Conservation (phyloP, 2,113 vertebrate species). For the Rhinogobius similis region DNA sequence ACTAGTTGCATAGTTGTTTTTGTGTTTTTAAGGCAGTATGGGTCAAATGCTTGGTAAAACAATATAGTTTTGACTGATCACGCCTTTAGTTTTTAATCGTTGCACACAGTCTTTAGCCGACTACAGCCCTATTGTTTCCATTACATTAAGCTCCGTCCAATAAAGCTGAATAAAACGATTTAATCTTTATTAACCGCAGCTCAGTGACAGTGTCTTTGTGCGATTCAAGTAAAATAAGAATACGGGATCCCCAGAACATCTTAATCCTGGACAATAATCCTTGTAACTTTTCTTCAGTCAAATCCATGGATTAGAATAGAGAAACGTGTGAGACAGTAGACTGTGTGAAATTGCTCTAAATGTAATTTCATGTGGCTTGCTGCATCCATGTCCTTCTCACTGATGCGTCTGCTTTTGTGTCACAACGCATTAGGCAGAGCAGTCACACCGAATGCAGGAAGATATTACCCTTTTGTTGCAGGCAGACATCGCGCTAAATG, state of each 20-base stretch:
- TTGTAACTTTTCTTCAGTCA: constrained; percentile 74
- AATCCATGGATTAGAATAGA: constrained; percentile 68
- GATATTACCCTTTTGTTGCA: constrained; percentile 32
- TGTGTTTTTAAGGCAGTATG: background rate
- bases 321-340: constrained; percentile 38
- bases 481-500: constrained; percentile 20
- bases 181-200: constrained; percentile 67
- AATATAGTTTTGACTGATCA: no score
- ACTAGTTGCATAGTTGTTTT: background rate
- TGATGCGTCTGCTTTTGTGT: constrained; percentile 39
- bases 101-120: no score
- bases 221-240: constrained; percentile 46
- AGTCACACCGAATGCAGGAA: constrained; percentile 27
- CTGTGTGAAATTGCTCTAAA: constrained; percentile 25
- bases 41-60: no score
- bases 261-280: constrained; percentile 81
- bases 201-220: constrained; percentile 58
- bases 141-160: background rate
- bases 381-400: constrained; percentile 41
- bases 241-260: constrained; percentile 72
- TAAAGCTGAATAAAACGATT: constrained; percentile 23
- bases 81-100: no score
- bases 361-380: constrained; percentile 38
- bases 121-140: background rate
- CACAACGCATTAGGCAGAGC: constrained; percentile 21